Conservation (phyloP, 2,113 vertebrate genomes). For the Xenopus borealis region DNA sequence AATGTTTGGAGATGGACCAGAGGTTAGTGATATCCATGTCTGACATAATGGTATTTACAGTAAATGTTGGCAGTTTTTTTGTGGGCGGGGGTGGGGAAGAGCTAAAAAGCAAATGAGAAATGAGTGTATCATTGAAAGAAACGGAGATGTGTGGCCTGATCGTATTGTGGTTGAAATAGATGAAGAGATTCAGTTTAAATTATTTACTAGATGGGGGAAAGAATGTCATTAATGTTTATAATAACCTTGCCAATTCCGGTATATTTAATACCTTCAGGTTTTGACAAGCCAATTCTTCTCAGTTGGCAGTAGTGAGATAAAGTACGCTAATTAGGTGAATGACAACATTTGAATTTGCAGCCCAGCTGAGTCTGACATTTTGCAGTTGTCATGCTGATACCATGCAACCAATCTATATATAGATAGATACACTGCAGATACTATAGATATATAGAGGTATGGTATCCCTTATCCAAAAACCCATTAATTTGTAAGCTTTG, state of each 20-base stretch:
- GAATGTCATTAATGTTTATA: conserved; percentile 55
- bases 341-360: conserved; percentile 49
- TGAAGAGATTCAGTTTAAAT: conserved; percentile 51
- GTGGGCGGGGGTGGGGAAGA: too few species aligned
- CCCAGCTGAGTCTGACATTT: conserved; percentile 56
- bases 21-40: conserved; percentile 68
- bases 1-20: conserved; percentile 65
- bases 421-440: neutral
- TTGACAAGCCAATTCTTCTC: conserved; percentile 51
- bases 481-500: too few species aligned
- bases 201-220: conserved; percentile 56
- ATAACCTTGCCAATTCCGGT: conserved; percentile 49
- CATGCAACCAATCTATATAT: conserved; percentile 23
- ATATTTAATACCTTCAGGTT: conserved; percentile 55
- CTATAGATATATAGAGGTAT: too few species aligned
- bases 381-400: conserved; percentile 48
- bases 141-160: too few species aligned
- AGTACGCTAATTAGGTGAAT: conserved; percentile 54
- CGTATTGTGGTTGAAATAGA: conserved; percentile 42
- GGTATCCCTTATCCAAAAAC: too few species aligned
- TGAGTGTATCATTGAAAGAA: too few species aligned
- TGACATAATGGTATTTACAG: too few species aligned
- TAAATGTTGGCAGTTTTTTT: too few species aligned
- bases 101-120: too few species aligned
- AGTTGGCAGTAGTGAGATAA: conserved; percentile 46